These are phyloP conservation scores for Eulemur rufifrons DNA, from an alignment of 2,113 vertebrate genomes.

Conservation along the genomic window DNA sequence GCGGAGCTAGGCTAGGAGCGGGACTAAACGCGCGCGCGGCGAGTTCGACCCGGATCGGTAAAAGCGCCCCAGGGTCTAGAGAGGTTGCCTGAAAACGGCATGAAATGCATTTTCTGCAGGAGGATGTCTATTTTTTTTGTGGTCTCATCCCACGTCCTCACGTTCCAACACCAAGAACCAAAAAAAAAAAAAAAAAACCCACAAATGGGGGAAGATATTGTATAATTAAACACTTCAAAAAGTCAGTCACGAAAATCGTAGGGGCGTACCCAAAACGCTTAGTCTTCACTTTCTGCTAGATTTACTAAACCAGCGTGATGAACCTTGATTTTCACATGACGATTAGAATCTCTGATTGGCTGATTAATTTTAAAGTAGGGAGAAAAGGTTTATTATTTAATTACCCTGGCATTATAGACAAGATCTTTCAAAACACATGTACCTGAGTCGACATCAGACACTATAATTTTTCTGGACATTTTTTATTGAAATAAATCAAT, in stretches of 20 bases:
- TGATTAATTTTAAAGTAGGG: not conserved
- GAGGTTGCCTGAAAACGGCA: not conserved
- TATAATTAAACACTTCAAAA: not conserved
- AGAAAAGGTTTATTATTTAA: not conserved
- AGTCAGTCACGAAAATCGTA: not conserved
- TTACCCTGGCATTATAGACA: not conserved
- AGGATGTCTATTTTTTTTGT: not conserved
- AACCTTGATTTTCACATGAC: not conserved
- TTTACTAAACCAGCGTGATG: not conserved
- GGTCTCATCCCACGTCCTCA: not conserved
- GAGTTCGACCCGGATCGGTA: accelerated
- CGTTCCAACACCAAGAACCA: not conserved
- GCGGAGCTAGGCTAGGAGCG: not conserved
- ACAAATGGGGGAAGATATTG: not conserved
- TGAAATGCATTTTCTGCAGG: not conserved
- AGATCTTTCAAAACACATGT: not conserved
- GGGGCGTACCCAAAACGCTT: not conserved
- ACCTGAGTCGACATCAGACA: not conserved
- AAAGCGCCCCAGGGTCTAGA: accelerated
- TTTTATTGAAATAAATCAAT: not conserved
- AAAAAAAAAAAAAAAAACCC: not conserved
- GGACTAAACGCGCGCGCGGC: not conserved
- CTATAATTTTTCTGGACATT: not conserved
- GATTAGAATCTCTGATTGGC: not conserved
- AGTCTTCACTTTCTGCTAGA: not conserved